Conservation (phyloP, 2,888 invertebrate species). For the Caenorhabditis sp. region DNA sequence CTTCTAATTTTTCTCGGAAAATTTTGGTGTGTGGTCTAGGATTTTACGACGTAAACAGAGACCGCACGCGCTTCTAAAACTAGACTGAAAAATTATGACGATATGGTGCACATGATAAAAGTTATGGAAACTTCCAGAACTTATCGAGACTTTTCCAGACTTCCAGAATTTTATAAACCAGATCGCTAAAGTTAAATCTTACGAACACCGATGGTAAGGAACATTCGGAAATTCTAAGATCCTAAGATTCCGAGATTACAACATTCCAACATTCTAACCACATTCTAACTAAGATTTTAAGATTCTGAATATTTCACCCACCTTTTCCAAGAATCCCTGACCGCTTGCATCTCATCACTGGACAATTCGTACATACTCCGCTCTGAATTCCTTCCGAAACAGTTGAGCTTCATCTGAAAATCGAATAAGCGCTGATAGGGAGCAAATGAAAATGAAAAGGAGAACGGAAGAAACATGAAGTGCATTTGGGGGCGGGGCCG, state of each 20-base stretch:
- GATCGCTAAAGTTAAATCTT: no score
- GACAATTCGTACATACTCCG: conserved; percentile 56
- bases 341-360: conserved; percentile 61
- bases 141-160: no score
- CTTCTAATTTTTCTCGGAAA: neutral
- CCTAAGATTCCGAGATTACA: no score
- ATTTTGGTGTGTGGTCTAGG: conserved; percentile 6
- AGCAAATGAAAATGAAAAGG: neutral
- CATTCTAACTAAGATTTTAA: no score
- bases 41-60: conserved; percentile 3
- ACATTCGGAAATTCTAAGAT: no score
- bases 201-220: no score
- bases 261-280: no score
- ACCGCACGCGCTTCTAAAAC: neutral
- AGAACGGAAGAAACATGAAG: conserved; percentile 3
- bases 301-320: conserved; percentile 24
- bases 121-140: no score
- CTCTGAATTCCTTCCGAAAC: conserved; percentile 54
- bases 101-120: no score
- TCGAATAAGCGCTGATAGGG: neutral
- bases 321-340: conserved; percentile 61
- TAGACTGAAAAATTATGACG: neutral
- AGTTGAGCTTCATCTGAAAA: conserved; percentile 60
- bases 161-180: no score
- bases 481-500: neutral